Percentiles rank a stretch among this genome's conserved stretches.
These are phyloP conservation scores for Triops longicaudatus DNA, from an alignment of 1,140 invertebrate species.

Conservation along the genomic window DNA sequence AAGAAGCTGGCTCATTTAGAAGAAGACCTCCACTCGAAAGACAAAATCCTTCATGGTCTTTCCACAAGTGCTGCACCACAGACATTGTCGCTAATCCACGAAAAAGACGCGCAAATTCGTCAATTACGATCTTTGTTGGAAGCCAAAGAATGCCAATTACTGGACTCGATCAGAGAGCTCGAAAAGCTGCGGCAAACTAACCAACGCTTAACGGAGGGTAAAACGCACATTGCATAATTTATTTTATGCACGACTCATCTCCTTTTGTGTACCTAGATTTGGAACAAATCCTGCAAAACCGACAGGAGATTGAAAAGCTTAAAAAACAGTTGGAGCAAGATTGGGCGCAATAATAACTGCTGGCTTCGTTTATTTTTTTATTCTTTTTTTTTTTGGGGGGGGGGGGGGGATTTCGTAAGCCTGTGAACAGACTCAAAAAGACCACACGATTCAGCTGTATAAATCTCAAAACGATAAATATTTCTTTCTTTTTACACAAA, in stretches of 20 bases:
- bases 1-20: background rate
- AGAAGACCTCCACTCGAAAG: background rate
- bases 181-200: slow-evolving; percentile 22
- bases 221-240: background rate
- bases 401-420: slow-evolving; percentile 5
- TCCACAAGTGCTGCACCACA: background rate
- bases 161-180: slow-evolving; percentile 18
- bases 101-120: slow-evolving; percentile 22
- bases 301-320: slow-evolving; percentile 18
- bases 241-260: background rate
- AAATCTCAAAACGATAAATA: background rate
- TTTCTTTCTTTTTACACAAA: background rate
- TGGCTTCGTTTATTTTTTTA: slow-evolving; percentile 18
- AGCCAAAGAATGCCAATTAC: slow-evolving; percentile 21
- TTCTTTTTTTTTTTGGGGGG: too few relatives aligned
- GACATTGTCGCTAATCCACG: slow-evolving; percentile 12
- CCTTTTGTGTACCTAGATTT: slow-evolving; percentile 15
- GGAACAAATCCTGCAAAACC: slow-evolving; percentile 23
- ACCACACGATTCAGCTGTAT: too few relatives aligned
- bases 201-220: slow-evolving; percentile 21
- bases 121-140: slow-evolving; percentile 20
- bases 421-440: background rate
- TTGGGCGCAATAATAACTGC: background rate
- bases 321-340: slow-evolving; percentile 1
- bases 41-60: background rate